Conservation (phyloP, 2,888 invertebrate species). For the Cephus spinipes region DNA sequence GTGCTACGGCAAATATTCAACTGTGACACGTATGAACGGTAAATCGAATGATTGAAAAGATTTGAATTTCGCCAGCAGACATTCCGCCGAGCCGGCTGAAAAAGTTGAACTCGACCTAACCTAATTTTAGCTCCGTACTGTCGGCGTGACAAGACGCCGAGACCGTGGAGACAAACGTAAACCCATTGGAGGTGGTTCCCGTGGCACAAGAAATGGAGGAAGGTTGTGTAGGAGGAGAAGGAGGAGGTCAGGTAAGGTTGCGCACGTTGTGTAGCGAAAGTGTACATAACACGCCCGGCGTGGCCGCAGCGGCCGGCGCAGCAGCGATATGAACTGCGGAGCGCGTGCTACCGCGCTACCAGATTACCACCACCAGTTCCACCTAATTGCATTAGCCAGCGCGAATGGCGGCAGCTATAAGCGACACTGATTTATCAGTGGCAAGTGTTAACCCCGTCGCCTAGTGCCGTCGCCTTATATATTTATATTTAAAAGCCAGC, state of each 20-base stretch:
- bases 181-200: not conserved
- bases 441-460: not conserved
- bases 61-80: not conserved
- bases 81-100: not conserved
- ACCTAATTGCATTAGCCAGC: slow-evolving; percentile 54
- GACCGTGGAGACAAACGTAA: not conserved
- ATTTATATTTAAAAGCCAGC: not conserved
- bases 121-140: not conserved
- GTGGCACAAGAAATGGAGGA: not conserved
- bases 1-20: too few relatives aligned
- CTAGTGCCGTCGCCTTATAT: not conserved
- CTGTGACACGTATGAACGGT: not conserved
- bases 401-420: slow-evolving; percentile 45
- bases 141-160: not conserved
- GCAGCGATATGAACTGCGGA: slow-evolving; percentile 30
- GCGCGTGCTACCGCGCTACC: slow-evolving; percentile 49
- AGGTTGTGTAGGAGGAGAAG: slow-evolving; percentile 30
- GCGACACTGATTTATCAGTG: slow-evolving; percentile 48
- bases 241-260: slow-evolving; percentile 56
- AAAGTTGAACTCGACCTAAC: not conserved
- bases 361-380: slow-evolving; percentile 39
- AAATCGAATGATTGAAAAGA: not conserved
- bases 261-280: slow-evolving; percentile 43
- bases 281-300: slow-evolving; percentile 46
- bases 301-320: slow-evolving; percentile 30